Base-by-base conservation (phyloP, 2,113 vertebrate genomes). In the Heteronetta atricapilla region DNA sequence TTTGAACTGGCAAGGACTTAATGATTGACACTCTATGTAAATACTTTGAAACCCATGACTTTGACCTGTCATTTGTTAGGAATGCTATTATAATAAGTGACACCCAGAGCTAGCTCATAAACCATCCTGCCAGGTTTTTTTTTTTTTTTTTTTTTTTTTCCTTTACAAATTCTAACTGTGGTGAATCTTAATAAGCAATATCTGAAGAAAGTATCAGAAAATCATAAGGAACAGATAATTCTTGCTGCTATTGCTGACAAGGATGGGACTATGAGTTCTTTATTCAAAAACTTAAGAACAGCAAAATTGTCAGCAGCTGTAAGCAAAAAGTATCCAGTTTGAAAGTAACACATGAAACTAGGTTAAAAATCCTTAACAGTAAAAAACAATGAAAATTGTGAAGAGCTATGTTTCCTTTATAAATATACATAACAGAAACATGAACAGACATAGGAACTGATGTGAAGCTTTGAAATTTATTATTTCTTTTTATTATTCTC, bases 41-140 rank as follows among this genome's bases (percentile, higher is more conserved):
- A 83, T 89, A 89, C 75, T 96, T 95, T 97, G 95, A 97, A 96
- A 97, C 82, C 59, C 79, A 94, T 89, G 73, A 68, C n/a, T 96
- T 88, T 94, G 90, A 92, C 70, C 9, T 96, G 82, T 92, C 95
- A 93, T 97, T 97, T 62, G 8, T 97, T 96, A 97, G 82, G 97
- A 98, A 96, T 87, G 4, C 25, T 94, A 80, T 96, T 98, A 94
- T 81, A 94, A 52, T 91, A 97, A 96, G 46, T 95, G 94, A 93
- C 96, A 98, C 82, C 79, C 59, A 82, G 75, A 95, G 87, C 69
- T 78, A 86, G 70, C 29, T 95, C 38, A 68, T 79, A 92, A 55
- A 90, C 82, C 25, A 92, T 31, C 40, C 46, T 94, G 63, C 94
- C 81, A 95, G 70, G 82, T 95, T 83, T 90, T 85, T 70, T 74